A percentile compares a stretch with the other conserved stretches of the same genome.
phyloP scores from a whole-genome alignment of 2,888 invertebrate species.

The Rugalucina vietnamica region DNA sequence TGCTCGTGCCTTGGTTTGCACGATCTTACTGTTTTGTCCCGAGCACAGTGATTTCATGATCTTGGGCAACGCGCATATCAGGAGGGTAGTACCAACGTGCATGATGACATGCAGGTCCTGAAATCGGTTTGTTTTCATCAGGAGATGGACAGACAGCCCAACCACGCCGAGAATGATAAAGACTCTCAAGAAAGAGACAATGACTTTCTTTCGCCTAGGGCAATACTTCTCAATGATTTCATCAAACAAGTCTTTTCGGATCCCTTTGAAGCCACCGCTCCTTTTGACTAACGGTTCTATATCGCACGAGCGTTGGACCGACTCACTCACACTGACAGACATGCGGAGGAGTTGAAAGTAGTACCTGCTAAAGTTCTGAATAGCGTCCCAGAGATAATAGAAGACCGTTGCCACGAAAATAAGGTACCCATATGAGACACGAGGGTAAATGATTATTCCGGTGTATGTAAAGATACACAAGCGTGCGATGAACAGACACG shows the following conservation, averaged over 20 bases:
- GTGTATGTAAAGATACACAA: constrained; percentile 63
- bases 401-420: constrained; percentile 58
- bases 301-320: constrained; percentile 24
- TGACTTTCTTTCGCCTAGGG: constrained; percentile 57
- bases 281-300: constrained; percentile 25
- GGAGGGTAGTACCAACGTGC: constrained; percentile 62
- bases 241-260: constrained; percentile 45
- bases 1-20: neutral
- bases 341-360: constrained; percentile 48
- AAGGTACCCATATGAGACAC: constrained; percentile 57
- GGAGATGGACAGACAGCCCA: constrained; percentile 49
- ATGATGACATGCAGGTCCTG: constrained; percentile 57
- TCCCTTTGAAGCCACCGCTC: constrained; percentile 32
- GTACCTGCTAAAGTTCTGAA: constrained; percentile 30
- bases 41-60: constrained; percentile 50
- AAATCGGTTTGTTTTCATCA: constrained; percentile 54
- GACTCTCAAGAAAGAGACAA: constrained; percentile 54
- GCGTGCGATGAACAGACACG: constrained; percentile 52
- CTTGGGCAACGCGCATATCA: constrained; percentile 62
- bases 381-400: constrained; percentile 57
- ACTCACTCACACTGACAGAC: constrained; percentile 28
- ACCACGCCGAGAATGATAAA: constrained; percentile 45
- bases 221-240: constrained; percentile 49
- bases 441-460: constrained; percentile 63
- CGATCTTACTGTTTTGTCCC: neutral